Evolutionary conservation across 2,797 vertebrate species (phyloP).

Genomic region (Nyctibius grandis): DNA sequence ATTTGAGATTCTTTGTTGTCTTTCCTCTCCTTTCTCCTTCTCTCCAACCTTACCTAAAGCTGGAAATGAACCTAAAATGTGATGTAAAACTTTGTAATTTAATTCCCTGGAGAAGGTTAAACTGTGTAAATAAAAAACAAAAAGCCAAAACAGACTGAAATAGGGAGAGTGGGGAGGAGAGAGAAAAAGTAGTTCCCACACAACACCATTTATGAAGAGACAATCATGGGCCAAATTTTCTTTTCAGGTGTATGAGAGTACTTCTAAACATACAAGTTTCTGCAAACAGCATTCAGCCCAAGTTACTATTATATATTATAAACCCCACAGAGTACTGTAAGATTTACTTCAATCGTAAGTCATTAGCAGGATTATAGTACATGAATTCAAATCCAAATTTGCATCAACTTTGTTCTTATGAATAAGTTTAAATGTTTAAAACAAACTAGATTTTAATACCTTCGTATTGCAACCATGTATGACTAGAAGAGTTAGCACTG

Average conservation of each 20-base stretch:
- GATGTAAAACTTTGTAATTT: not conserved
- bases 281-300: not conserved
- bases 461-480: not conserved
- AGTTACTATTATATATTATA: not conserved
- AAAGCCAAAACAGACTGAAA: not conserved
- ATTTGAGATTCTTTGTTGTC: not conserved
- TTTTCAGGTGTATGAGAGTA: not conserved
- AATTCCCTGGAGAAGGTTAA: not conserved
- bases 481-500: not conserved
- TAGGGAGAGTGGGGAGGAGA: not conserved
- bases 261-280: not conserved
- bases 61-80: not conserved
- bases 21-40: not conserved
- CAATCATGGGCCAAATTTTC: not conserved
- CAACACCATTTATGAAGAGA: not conserved
- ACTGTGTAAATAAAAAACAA: not conserved
- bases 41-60: not conserved
- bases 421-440: constrained; percentile 9
- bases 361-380: not conserved
- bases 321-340: not conserved
- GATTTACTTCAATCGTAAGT: not conserved
- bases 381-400: constrained; percentile 25
- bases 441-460: not conserved
- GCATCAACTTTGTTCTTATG: constrained; percentile 7
- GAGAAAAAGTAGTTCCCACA: not conserved